These are phyloP conservation scores for Enoplosus armatus DNA, from an alignment of 2,797 vertebrate genomes.

Conservation along the genomic window DNA sequence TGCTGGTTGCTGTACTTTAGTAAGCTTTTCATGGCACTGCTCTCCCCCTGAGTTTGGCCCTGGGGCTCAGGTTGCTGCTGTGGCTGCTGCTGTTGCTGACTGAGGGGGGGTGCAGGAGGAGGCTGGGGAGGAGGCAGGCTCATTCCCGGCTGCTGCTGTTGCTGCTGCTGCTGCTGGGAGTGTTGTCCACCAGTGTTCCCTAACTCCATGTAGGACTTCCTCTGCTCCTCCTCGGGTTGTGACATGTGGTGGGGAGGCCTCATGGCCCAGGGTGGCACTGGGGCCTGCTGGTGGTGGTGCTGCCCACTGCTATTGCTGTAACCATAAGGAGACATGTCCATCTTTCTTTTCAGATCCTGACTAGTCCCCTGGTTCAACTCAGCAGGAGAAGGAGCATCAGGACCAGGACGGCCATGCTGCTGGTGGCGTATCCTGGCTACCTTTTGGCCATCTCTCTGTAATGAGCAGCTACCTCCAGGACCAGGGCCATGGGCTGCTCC, in stretches of 20 bases:
- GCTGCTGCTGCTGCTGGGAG: conserved; percentile 76
- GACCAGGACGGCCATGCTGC: conserved; percentile 88
- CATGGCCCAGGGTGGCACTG: conserved; percentile 85
- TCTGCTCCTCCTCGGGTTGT: conserved; percentile 89
- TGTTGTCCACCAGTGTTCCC: conserved; percentile 83
- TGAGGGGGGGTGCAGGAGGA: conserved; percentile 68
- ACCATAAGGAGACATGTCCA: conserved; percentile 90
- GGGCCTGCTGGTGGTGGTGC: conserved; percentile 83
- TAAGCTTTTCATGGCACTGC: conserved; percentile 95
- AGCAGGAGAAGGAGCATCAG: conserved; percentile 75
- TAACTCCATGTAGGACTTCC: conserved; percentile 91
- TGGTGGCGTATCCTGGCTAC: conserved; percentile 97
- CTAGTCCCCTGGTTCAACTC: conserved; percentile 79
- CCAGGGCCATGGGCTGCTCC: conserved; percentile 62
- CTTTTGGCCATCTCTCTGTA: conserved; percentile 93
- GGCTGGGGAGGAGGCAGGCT: conserved; percentile 81
- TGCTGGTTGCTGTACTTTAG: conserved; percentile 96
- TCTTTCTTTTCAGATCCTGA: conserved; percentile 91
- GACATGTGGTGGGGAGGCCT: conserved; percentile 85
- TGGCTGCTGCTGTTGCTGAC: conserved; percentile 80
- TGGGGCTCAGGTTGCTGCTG: conserved; percentile 83
- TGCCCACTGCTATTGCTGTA: conserved; percentile 88
- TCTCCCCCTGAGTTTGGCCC: conserved; percentile 86
- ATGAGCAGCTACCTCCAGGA: conserved; percentile 88
- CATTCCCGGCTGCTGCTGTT: conserved; percentile 75